phyloP scores from a whole-genome alignment of 2,113 vertebrate genomes.

The Aepyceros melampus region DNA sequence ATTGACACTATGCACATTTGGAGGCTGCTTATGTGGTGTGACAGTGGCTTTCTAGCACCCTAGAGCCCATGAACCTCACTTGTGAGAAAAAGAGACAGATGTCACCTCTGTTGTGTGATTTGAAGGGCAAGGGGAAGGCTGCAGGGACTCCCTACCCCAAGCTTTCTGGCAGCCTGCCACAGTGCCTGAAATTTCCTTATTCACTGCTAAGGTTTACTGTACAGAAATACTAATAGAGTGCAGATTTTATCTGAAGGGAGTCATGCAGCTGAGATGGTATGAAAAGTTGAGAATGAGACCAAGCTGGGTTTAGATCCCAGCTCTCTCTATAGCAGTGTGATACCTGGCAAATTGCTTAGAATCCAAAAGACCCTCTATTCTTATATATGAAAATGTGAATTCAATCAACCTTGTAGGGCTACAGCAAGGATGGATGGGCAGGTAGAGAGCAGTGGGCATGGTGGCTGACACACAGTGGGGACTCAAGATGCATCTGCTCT shows the following conservation, averaged over 20 bases:
- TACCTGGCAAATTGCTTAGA: not conserved
- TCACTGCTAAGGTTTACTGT: not conserved
- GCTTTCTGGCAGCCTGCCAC: not conserved
- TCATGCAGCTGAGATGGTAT: not conserved
- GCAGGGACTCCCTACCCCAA: not conserved
- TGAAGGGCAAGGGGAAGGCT: slow-evolving; percentile 24
- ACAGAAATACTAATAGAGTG: not conserved
- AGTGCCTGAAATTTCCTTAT: not conserved
- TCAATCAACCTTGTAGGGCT: not conserved
- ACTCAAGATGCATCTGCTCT: not conserved
- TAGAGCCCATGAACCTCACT: not conserved
- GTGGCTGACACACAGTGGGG: not conserved
- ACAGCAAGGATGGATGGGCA: not conserved
- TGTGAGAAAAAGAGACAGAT: slow-evolving; percentile 36
- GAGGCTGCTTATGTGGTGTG: not conserved
- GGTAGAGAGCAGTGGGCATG: not conserved
- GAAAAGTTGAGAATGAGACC: not conserved
- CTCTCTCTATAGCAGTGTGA: not conserved
- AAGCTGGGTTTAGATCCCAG: not conserved
- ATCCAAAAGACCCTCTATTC: not conserved
- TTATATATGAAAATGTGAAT: not conserved
- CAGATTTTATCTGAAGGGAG: not conserved
- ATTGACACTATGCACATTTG: not conserved
- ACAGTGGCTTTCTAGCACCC: not conserved
- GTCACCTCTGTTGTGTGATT: not conserved